Conservation (phyloP, 2,113 vertebrate genomes). For the Alces alces region DNA sequence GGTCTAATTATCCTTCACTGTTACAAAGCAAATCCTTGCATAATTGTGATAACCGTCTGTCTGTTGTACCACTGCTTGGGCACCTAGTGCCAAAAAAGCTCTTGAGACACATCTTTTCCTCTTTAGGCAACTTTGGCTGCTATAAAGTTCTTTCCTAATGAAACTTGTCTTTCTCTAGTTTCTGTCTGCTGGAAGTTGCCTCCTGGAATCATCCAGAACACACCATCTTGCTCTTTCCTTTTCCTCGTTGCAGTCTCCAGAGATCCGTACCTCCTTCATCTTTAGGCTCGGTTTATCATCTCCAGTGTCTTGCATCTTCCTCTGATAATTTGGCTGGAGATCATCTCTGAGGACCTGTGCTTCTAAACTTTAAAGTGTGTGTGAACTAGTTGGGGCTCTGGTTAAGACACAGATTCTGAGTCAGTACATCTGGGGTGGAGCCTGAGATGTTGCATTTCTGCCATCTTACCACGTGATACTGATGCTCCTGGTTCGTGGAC, state of each 20-base stretch:
- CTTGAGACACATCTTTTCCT: background rate
- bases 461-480: background rate
- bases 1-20: background rate
- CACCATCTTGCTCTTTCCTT: background rate
- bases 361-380: background rate
- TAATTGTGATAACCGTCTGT: background rate
- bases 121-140: background rate
- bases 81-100: background rate
- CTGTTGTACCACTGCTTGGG: background rate
- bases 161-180: background rate
- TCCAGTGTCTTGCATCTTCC: background rate
- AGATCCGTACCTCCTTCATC: background rate
- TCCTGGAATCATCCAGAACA: background rate
- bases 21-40: background rate
- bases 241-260: background rate
- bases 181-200: background rate
- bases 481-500: accelerated
- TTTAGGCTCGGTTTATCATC: background rate
- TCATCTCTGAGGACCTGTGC: background rate
- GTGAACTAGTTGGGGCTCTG: background rate
- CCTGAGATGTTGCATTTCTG: background rate
- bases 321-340: background rate
- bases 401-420: background rate
- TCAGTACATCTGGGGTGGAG: background rate
- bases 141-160: background rate